Percentiles rank a stretch among this genome's conserved stretches.
phyloP scores from a whole-genome alignment of 2,113 vertebrate genomes.

The Epinephelus cyanopodus region DNA sequence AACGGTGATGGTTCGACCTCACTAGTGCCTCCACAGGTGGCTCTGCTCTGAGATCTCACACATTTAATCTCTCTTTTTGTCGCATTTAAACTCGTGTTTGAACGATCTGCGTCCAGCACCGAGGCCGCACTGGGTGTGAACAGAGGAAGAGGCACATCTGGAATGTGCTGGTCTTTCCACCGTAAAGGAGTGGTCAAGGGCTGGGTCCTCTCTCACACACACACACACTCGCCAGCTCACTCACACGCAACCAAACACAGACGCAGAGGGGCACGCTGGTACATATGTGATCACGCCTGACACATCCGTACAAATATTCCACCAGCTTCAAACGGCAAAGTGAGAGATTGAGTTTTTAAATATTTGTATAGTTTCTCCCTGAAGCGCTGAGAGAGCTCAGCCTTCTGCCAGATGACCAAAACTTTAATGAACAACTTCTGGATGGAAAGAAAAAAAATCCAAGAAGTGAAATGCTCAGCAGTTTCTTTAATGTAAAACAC shows the following conservation, averaged over 20 bases:
- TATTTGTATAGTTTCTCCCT: slow-evolving; percentile 16
- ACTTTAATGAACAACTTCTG: slow-evolving; percentile 21
- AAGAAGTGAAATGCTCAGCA: not conserved
- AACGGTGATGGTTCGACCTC: not conserved
- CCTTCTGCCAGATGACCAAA: not conserved
- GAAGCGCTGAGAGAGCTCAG: not conserved
- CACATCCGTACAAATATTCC: not conserved
- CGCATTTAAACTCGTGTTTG: not conserved
- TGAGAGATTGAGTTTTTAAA: not conserved
- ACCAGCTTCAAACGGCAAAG: not conserved
- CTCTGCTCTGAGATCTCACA: not conserved
- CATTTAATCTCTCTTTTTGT: not conserved
- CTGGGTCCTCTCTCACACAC: slow-evolving; percentile 51
- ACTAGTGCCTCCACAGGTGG: not conserved
- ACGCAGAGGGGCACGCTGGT: not conserved
- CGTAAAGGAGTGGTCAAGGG: slow-evolving; percentile 73
- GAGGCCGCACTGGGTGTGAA: slow-evolving; percentile 44
- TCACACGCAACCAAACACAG: slow-evolving; percentile 17
- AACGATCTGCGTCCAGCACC: not conserved
- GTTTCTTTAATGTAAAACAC: slow-evolving; percentile 36
- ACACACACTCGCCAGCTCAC: not conserved
- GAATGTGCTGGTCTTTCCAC: slow-evolving; percentile 56
- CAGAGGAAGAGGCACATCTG: slow-evolving; percentile 60
- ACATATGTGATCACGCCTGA: slow-evolving; percentile 28
- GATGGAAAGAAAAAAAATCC: not conserved